Evolutionary conservation across 2,797 vertebrate genomes (phyloP), one percentile per base, ranked within the genome.

Genomic region (Darevskia mixta): DNA sequence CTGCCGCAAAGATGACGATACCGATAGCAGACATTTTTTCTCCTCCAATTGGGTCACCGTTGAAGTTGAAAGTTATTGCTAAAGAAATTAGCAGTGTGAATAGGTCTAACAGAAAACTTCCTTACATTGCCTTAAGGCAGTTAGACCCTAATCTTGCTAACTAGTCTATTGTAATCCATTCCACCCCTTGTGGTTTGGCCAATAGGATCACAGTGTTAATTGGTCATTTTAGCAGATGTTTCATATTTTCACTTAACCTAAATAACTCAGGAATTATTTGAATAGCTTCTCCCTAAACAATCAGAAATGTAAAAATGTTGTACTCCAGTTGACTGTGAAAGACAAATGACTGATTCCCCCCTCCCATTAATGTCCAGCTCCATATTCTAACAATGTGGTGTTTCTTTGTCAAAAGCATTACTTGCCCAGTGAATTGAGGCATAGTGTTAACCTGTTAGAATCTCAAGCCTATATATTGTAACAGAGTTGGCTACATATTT

Each of bases 401-500:
- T 95, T 95, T 90, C 81, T 90, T 80, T 91, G 85, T 88, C 90
- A 91, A 43, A 73, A 93, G 83, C 93, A 80, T 91, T 95, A 92
- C 90, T 92, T 94, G 94, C 92, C 95, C 83, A 49, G 77, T 93
- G 89, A 91, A 85, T 83, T 89, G 89, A 95, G 93, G 92, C 87
- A 67, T 93, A 88, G 87, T 96, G 86, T 94, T 95, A 88, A 94
- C 93, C 91, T 96, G 91, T 95, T 97, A 96, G 95, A 95, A 94
- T 92, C 90, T 96, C 91, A 95, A 95, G 93, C 94, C 95, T 96
- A 90, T 97, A 93, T 97, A 95, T 96, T 96, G 93, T 97, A 96
- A 95, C 92, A 96, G 94, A 97, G 90, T 96, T 95, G 92, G 92
- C 95, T 97, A 95, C 93, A 94, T 97, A 97, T 97, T 98, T 98